Conservation (phyloP, 2,888 invertebrate species). For the Fabriciana adippe region DNA sequence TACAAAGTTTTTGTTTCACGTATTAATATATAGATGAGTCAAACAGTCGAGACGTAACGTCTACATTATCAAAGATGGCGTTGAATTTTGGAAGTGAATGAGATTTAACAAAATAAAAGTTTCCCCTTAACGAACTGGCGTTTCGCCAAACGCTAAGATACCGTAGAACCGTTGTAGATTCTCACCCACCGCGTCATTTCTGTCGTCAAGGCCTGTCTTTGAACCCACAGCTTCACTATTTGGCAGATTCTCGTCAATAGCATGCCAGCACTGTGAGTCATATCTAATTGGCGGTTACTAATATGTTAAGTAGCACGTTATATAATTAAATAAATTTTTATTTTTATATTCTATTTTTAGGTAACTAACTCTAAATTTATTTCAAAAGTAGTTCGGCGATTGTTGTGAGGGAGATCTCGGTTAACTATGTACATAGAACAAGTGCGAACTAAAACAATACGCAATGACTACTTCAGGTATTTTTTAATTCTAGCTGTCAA, state of each 20-base stretch:
- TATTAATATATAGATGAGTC: no score
- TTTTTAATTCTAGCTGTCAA: no score
- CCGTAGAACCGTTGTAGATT: constrained; percentile 1
- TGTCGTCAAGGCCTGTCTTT: constrained; percentile 32
- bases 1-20: no score
- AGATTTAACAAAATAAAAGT: background rate
- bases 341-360: background rate
- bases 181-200: constrained; percentile 18
- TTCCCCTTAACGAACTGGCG: constrained; percentile 5
- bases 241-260: background rate
- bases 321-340: background rate
- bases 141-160: background rate
- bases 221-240: constrained; percentile 23
- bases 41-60: background rate
- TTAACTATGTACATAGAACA: no score
- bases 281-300: background rate
- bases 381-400: no score
- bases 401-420: no score
- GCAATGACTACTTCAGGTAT: no score
- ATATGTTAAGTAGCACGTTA: no score
- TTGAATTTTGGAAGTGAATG: constrained; percentile 11
- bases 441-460: no score
- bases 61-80: background rate
- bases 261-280: constrained; percentile 9
- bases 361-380: background rate